These are phyloP conservation scores for Sebastes alutus DNA, from an alignment of 2,797 vertebrate genomes.

Conservation along the genomic window DNA sequence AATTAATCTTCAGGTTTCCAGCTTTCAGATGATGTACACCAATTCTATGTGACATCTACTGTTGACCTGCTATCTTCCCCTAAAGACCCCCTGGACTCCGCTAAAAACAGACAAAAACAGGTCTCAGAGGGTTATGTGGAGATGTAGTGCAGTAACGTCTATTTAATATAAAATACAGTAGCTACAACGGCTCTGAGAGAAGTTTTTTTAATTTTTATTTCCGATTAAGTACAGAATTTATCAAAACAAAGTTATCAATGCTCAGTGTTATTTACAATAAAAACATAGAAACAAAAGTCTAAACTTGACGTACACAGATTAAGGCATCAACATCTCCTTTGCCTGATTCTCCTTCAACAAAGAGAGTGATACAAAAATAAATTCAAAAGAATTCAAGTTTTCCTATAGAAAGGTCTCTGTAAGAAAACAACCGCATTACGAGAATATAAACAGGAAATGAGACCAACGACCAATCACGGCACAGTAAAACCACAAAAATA, in stretches of 20 bases:
- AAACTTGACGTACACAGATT: constrained; percentile 46
- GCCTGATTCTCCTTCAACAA: constrained; percentile 52
- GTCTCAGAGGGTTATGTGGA: too few relatives aligned
- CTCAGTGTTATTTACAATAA: constrained; percentile 49
- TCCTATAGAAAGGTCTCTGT: constrained; percentile 56
- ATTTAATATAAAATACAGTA: not conserved
- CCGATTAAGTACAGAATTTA: constrained; percentile 56
- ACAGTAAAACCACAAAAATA: constrained; percentile 56
- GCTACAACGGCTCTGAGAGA: not conserved
- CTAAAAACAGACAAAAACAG: too few relatives aligned
- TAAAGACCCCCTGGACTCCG: fast-evolving
- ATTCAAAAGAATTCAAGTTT: constrained; percentile 69
- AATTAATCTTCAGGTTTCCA: too few relatives aligned
- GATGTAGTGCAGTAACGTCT: too few relatives aligned
- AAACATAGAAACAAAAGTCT: constrained; percentile 52
- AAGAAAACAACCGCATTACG: constrained; percentile 45
- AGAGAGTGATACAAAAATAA: constrained; percentile 73
- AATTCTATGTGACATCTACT: too few relatives aligned
- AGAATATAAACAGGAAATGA: constrained; percentile 46
- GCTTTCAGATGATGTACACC: too few relatives aligned
- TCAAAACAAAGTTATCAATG: constrained; percentile 63
- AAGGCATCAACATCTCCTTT: constrained; percentile 70
- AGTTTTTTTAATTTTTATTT: constrained; percentile 24
- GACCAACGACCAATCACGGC: constrained; percentile 35
- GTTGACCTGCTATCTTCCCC: too few relatives aligned